Evolutionary conservation across 2,888 invertebrate genomes (phyloP).

Genomic region (Epinotia nisella): DNA sequence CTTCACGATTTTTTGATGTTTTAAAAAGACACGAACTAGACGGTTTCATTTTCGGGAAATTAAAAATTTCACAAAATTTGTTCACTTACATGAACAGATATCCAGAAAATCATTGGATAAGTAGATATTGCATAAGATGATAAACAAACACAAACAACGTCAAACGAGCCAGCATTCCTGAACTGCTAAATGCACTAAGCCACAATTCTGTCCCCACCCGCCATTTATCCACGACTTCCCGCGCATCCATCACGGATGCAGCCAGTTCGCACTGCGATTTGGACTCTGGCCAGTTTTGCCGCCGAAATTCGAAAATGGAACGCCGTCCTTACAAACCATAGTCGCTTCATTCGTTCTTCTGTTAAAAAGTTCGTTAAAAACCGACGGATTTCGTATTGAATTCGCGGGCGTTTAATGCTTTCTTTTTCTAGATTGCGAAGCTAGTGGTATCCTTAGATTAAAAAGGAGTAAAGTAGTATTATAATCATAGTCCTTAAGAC

Average conservation of each 20-base stretch:
- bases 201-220: constrained; percentile 8
- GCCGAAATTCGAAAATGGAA: background rate
- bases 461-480: background rate
- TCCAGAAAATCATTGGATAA: too few species aligned
- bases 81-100: too few species aligned
- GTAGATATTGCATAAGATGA: too few species aligned
- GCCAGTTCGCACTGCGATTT: constrained; percentile 22
- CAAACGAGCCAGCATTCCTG: background rate
- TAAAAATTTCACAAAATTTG: too few species aligned
- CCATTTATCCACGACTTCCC: constrained; percentile 19
- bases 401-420: background rate
- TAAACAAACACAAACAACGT: background rate
- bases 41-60: too few species aligned
- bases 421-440: background rate
- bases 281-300: constrained; percentile 8
- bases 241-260: constrained; percentile 16
- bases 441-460: background rate
- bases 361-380: background rate
- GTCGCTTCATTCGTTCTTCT: background rate
- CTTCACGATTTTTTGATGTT: too few species aligned
- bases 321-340: background rate
- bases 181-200: constrained; percentile 8
- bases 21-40: too few species aligned
- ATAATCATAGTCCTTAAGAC: background rate
- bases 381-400: background rate